Conservation (phyloP, 2,113 vertebrate species). For the Zonotrichia leucophrys region DNA sequence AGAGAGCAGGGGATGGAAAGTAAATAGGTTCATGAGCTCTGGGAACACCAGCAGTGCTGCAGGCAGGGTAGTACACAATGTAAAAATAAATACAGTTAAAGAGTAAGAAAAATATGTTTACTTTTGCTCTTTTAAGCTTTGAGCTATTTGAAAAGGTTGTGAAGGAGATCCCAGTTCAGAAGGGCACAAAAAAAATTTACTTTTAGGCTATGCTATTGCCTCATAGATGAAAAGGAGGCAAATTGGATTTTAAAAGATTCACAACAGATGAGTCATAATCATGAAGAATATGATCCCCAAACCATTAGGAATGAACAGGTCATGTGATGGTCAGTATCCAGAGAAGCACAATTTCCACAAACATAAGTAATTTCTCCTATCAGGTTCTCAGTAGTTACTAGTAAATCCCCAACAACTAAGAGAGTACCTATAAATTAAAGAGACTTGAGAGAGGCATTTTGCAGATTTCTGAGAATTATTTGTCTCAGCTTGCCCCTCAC, state of each 20-base stretch:
- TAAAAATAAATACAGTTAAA: constrained; percentile 57
- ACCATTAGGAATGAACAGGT: background rate
- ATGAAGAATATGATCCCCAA: background rate
- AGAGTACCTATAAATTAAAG: background rate
- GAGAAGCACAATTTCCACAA: background rate
- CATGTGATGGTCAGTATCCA: background rate
- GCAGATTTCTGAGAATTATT: background rate
- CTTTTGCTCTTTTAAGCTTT: constrained; percentile 31
- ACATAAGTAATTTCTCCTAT: background rate
- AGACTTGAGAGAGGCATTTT: background rate
- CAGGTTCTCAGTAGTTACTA: background rate
- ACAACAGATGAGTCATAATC: background rate
- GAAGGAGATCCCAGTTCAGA: constrained; percentile 10
- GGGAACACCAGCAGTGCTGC: constrained; percentile 21
- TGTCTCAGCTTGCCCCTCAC: background rate
- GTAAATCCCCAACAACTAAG: background rate
- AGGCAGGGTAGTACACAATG: constrained; percentile 13
- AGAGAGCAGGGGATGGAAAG: constrained; percentile 33
- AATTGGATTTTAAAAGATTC: background rate
- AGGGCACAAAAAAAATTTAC: background rate
- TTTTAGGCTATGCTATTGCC: background rate
- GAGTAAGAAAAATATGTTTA: constrained; percentile 41
- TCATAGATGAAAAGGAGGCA: background rate
- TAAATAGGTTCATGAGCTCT: constrained; percentile 61
- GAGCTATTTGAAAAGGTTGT: background rate